Evolutionary conservation across 2,888 invertebrate genomes (phyloP).

Genomic region (Orthosia gracilis): DNA sequence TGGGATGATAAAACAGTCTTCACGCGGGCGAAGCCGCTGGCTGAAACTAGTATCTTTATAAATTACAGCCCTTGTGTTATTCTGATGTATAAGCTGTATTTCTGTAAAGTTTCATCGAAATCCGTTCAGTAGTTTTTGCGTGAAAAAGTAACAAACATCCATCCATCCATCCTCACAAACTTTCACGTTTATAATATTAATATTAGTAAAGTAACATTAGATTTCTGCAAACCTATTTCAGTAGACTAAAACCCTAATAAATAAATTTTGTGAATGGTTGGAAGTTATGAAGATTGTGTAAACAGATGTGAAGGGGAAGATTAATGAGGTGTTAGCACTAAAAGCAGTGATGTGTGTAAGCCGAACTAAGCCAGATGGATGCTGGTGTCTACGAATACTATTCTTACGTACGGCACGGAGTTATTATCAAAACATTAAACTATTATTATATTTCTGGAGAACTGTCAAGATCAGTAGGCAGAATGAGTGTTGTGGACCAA

Average conservation of each 20-base stretch:
- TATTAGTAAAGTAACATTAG: no score
- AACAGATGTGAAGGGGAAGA: constrained; percentile 69
- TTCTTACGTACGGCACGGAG: constrained; percentile 24
- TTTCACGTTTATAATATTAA: no score
- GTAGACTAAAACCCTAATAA: constrained; percentile 50
- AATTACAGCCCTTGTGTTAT: no score
- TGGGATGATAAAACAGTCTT: no score
- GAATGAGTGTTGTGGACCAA: background rate
- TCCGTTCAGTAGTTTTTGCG: constrained; percentile 5
- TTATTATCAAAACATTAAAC: constrained; percentile 41
- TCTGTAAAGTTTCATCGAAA: no score
- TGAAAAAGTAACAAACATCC: no score
- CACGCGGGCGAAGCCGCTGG: no score
- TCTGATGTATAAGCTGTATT: no score
- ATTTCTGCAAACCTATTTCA: constrained; percentile 16
- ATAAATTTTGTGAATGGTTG: constrained; percentile 62
- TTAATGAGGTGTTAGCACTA: constrained; percentile 70
- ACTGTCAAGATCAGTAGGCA: constrained; percentile 37
- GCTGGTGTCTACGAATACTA: constrained; percentile 25
- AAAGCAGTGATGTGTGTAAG: constrained; percentile 68
- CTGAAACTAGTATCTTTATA: no score
- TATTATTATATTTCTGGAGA: constrained; percentile 31
- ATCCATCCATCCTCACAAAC: no score
- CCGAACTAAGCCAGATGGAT: constrained; percentile 70
- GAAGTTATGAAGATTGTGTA: constrained; percentile 69